These are phyloP conservation scores for Lumbricus terrestris DNA, from an alignment of 2,888 invertebrate genomes.

Conservation along the genomic window DNA sequence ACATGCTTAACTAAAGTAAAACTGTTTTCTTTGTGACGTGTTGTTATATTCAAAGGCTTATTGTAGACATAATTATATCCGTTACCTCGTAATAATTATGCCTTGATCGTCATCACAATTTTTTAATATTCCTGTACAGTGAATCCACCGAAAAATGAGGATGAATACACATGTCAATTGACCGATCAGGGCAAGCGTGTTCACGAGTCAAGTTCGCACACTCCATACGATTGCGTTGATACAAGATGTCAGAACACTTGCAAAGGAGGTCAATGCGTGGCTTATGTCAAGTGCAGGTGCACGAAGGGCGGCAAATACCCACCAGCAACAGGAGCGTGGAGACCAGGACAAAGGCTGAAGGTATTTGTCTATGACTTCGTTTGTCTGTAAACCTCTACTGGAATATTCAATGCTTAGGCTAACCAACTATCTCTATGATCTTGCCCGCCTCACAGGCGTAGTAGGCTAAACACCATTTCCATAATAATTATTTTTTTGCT, in stretches of 20 bases:
- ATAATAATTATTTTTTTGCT: too few relatives aligned
- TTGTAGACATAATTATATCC: too few relatives aligned
- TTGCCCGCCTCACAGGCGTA: too few relatives aligned
- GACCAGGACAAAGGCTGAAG: slow-evolving; percentile 21
- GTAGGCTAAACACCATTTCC: too few relatives aligned
- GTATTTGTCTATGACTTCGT: background rate
- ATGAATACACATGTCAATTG: slow-evolving; percentile 14
- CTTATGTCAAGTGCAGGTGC: slow-evolving; percentile 27
- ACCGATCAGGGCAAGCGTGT: slow-evolving; percentile 20
- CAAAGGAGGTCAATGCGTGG: slow-evolving; percentile 30
- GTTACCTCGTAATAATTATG: too few relatives aligned
- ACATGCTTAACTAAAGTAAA: too few relatives aligned
- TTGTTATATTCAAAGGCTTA: too few relatives aligned
- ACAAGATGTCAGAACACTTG: slow-evolving; percentile 27
- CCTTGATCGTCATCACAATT: background rate
- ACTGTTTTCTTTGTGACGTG: too few relatives aligned
- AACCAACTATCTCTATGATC: background rate
- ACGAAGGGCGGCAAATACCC: slow-evolving; percentile 10
- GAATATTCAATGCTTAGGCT: background rate
- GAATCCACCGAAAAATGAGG: background rate
- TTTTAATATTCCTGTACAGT: background rate
- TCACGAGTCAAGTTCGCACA: slow-evolving; percentile 21
- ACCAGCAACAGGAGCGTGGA: slow-evolving; percentile 22
- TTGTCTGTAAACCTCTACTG: background rate
- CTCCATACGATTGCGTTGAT: slow-evolving; percentile 23